phyloP scores from a whole-genome alignment of 2,888 invertebrate genomes.

The Cantharis flavilabris region DNA sequence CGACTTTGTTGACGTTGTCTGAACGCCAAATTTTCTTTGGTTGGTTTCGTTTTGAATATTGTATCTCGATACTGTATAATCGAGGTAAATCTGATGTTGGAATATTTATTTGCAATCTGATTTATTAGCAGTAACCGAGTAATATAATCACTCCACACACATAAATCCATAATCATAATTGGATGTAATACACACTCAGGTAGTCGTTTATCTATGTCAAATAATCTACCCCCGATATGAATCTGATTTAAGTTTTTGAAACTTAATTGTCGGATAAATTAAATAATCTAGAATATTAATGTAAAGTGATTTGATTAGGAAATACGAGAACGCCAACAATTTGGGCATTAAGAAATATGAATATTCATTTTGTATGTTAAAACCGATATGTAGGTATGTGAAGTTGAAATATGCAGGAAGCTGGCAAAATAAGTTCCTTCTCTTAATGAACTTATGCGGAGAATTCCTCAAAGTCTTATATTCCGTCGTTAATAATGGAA shows the following conservation, averaged over 20 bases:
- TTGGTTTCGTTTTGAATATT: too few species aligned
- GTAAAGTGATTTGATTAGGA: not conserved
- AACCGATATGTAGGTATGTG: slow-evolving; percentile 8
- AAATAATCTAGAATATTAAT: not conserved
- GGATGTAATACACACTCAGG: too few species aligned
- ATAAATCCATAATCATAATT: too few species aligned
- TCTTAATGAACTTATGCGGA: not conserved
- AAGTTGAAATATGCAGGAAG: not conserved
- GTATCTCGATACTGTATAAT: too few species aligned
- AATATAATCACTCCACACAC: too few species aligned
- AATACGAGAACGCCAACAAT: not conserved
- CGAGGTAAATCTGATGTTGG: too few species aligned
- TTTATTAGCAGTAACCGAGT: too few species aligned
- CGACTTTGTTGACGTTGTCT: too few species aligned
- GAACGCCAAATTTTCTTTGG: too few species aligned
- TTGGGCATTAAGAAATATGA: slow-evolving; percentile 5
- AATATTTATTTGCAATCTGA: too few species aligned
- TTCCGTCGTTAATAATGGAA: not conserved
- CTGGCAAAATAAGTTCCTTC: not conserved
- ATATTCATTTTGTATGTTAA: slow-evolving; percentile 11
- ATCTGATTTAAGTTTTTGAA: not conserved
- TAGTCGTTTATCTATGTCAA: too few species aligned
- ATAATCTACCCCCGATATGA: not conserved
- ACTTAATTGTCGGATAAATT: not conserved
- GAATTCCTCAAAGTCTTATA: not conserved